Evolutionary conservation across 92 coral and sea anemone species (phyloP).

Genomic region (Plumapathes pennacea): DNA sequence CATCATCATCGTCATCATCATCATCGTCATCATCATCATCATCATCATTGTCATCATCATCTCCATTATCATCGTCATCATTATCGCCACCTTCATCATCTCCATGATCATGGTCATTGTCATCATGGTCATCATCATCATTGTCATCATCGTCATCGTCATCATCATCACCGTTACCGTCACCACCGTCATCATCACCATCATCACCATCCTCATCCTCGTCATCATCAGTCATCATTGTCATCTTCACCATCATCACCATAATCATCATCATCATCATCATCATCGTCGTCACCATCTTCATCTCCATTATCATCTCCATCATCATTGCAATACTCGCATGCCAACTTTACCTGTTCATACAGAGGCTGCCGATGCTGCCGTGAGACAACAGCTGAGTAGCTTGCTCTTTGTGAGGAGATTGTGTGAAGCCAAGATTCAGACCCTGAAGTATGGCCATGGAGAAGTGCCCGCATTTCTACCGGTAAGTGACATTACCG

Average conservation of each 20-base stretch:
- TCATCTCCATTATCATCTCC: too few species aligned
- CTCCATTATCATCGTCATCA: background rate
- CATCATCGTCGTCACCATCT: too few species aligned
- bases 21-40: conserved; percentile 2
- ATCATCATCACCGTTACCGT: conserved; percentile 2
- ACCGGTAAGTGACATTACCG: too few species aligned
- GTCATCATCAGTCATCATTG: conserved; percentile 1
- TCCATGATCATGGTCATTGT: background rate
- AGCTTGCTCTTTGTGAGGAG: conserved; percentile 87
- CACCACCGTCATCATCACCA: background rate
- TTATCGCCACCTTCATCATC: background rate
- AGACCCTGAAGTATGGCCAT: conserved; percentile 77
- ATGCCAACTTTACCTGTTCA: too few species aligned
- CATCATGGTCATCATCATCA: conserved; percentile 9
- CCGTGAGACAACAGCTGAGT: conserved; percentile 91
- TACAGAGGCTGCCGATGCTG: conserved; percentile 85
- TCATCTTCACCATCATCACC: too few species aligned
- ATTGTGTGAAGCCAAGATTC: conserved; percentile 86
- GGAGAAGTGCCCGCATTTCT: conserved; percentile 78
- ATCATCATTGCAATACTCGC: too few species aligned
- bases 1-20: background rate
- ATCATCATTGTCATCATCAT: conserved; percentile 1
- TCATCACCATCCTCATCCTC: conserved; percentile 1
- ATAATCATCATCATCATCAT: too few species aligned
- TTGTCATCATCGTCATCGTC: background rate